These are phyloP conservation scores for Catagonus wagneri DNA, from an alignment of 2,113 vertebrate species.

Conservation along the genomic window DNA sequence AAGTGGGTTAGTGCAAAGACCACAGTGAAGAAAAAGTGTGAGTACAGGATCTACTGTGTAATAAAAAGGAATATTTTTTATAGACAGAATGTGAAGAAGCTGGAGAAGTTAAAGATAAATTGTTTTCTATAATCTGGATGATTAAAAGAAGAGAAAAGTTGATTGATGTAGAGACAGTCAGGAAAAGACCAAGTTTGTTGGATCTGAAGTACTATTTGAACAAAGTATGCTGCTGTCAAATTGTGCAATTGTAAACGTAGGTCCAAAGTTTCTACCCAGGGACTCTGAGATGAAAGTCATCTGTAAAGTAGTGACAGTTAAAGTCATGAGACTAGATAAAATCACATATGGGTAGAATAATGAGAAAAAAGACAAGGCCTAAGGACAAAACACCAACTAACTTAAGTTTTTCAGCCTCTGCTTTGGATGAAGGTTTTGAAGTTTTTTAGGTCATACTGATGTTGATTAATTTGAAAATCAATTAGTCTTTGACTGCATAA, in stretches of 20 bases:
- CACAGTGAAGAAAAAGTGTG: background rate
- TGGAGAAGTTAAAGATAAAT: background rate
- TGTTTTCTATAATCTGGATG: background rate
- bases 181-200: background rate
- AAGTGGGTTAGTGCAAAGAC: background rate
- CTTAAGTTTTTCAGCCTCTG: background rate
- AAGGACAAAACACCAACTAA: background rate
- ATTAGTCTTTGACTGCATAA: background rate
- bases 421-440: background rate
- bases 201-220: background rate
- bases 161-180: background rate
- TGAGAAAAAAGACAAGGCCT: background rate
- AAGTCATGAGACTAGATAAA: conserved; percentile 31
- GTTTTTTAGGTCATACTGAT: background rate
- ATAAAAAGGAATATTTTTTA: background rate
- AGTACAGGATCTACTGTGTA: background rate
- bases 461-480: conserved; percentile 10
- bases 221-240: conserved; percentile 23
- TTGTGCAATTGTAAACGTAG: background rate
- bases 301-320: conserved; percentile 41
- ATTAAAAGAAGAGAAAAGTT: background rate
- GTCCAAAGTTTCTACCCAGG: background rate
- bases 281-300: conserved; percentile 52
- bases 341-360: background rate
- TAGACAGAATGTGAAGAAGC: background rate